Base-by-base conservation (phyloP, 2,888 invertebrate genomes). In the Microplitis manilae region DNA sequence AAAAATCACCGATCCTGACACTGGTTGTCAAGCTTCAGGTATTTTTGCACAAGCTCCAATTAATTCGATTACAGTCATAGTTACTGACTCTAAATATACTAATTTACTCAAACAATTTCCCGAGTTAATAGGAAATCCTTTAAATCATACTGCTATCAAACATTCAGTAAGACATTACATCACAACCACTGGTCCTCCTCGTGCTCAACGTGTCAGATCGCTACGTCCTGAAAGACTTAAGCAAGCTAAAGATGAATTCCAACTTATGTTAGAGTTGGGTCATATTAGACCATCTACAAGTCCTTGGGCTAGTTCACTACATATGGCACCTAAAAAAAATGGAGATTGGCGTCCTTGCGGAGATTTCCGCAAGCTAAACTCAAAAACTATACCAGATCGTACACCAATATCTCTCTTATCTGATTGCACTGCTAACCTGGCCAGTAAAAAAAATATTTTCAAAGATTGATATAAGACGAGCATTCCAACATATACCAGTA, bases 301-400 rank as follows among this genome's bases (percentile, higher is more conserved):
- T n/a, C 50, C 65, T 20, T 71, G 71, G 76, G 17, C 67, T 5
- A 70, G 60, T 15, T 73, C 72, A 7, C 9, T 76, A 5, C 72
- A 76, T 39, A 17, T 76, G 41, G 67, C 62, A 9, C 38, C 41
- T 0, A 72, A 76, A 13, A 71, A 76, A 39, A 17, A 17, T 17
- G 71, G 71, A 5, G 67, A 67, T 17, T 76, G 68, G 40, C 60
- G 72, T 6, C 68, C 71, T 15, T 67, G 68, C n/a, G 72, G 72
- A 13, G 68, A 76, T 39, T 72, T 50, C 65, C 65, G 68, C 2
- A 60, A 68, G 2, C 7, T 40, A 2, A 41, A 68, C 15, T 41
- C 40, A 15, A 40, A 68, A 41, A n/a, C 72, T 13, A 41, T 68
- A 17, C 71, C 67, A 2, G 72, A 76, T 67, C 71, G 60, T 7